These are phyloP conservation scores for Epinephelus coioides DNA, from an alignment of 2,797 vertebrate genomes.

Conservation along the genomic window DNA sequence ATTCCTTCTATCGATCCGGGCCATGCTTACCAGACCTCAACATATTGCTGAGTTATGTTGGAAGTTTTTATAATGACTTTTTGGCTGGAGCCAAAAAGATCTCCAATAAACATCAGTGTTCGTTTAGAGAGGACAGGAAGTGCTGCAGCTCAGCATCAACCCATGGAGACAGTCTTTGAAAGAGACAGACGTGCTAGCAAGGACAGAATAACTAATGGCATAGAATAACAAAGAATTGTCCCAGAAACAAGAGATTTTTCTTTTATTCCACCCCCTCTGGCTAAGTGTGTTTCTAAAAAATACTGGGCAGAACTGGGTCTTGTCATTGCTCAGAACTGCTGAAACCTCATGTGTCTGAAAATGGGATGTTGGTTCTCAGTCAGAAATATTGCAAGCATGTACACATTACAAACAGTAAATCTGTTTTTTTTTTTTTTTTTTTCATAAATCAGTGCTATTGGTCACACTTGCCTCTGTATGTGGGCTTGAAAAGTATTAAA, in stretches of 20 bases:
- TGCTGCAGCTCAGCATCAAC: conserved; percentile 27
- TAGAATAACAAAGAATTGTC: conserved; percentile 21
- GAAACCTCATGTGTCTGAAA: neutral
- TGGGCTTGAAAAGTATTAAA: no score
- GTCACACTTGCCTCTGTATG: no score
- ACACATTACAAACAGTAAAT: neutral
- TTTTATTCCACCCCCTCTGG: neutral
- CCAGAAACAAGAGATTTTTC: conserved; percentile 25
- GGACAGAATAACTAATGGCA: conserved; percentile 27
- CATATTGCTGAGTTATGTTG: conserved; percentile 78
- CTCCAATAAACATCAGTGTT: conserved; percentile 69
- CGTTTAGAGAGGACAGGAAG: conserved; percentile 58
- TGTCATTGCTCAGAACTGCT: neutral
- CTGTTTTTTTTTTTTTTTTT: no score
- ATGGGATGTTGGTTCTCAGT: neutral
- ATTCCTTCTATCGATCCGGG: conserved; percentile 71
- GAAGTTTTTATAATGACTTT: conserved; percentile 77
- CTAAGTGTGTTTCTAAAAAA: conserved; percentile 9
- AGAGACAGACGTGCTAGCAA: conserved; percentile 23
- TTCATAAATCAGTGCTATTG: no score
- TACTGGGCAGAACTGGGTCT: neutral
- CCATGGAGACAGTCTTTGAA: conserved; percentile 26
- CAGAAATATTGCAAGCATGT: conserved; percentile 7
- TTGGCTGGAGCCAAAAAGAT: conserved; percentile 66
- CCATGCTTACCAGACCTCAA: conserved; percentile 73